Evolutionary conservation across 2,888 invertebrate genomes (phyloP).

Genomic region (Sarcophaga carnaria): DNA sequence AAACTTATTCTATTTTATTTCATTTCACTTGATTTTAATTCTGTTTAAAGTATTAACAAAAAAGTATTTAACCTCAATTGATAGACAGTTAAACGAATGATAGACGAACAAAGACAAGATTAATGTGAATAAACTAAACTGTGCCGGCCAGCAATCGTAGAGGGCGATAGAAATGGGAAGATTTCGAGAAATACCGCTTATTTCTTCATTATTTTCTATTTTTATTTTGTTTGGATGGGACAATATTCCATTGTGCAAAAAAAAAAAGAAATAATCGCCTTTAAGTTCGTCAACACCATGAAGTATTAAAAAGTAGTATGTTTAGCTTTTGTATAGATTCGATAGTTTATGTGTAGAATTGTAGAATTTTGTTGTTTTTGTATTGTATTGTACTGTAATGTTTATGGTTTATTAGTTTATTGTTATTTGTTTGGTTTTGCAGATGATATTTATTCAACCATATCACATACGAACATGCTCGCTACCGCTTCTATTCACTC

Average conservation of each 20-base stretch:
- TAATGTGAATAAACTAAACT: not conserved
- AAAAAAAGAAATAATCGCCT: slow-evolving; percentile 5
- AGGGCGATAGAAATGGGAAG: not conserved
- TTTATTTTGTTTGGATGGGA: not conserved
- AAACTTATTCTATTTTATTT: slow-evolving; percentile 27
- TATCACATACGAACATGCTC: slow-evolving; percentile 30
- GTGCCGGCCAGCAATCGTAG: not conserved
- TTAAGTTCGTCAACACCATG: slow-evolving; percentile 53
- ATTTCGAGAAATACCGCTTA: not conserved
- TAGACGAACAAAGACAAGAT: not conserved
- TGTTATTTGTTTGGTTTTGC: slow-evolving; percentile 40
- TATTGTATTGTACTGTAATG: slow-evolving; percentile 21
- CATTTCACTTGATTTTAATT: not conserved
- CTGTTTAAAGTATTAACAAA: not conserved
- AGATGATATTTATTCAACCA: slow-evolving; percentile 59
- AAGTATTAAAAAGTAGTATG: slow-evolving; percentile 10
- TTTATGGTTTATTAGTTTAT: slow-evolving; percentile 55
- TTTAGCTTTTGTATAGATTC: slow-evolving; percentile 31
- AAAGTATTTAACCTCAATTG: slow-evolving; percentile 52
- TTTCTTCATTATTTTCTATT: not conserved
- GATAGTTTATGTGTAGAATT: slow-evolving; percentile 10
- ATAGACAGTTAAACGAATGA: not conserved
- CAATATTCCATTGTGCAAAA: not conserved
- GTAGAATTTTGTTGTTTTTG: slow-evolving; percentile 2
- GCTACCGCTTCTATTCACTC: not conserved